These are phyloP conservation scores for Philotrypesis tridentata DNA, from an alignment of 1,140 invertebrate genomes.

Conservation along the genomic window DNA sequence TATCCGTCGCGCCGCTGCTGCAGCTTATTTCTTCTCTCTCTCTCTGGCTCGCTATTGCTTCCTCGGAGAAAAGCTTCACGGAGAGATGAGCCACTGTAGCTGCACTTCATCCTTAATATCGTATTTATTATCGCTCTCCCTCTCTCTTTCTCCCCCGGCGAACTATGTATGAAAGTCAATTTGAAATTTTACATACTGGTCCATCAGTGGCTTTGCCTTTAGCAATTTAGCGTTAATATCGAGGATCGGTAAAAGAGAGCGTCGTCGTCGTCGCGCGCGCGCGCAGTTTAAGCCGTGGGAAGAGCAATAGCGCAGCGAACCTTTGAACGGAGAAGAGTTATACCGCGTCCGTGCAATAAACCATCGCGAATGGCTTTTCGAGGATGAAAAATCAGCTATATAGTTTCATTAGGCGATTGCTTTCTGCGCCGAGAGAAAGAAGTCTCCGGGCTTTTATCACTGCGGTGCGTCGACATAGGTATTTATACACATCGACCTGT, in stretches of 20 bases:
- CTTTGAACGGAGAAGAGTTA: not conserved
- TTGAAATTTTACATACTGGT: not conserved
- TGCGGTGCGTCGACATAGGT: not conserved
- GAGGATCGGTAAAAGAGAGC: not conserved
- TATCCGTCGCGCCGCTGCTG: conserved; percentile 56
- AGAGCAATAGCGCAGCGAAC: not conserved
- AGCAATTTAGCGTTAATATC: conserved; percentile 16
- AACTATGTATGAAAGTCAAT: not conserved
- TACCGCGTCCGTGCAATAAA: not conserved
- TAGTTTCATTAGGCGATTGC: conserved; percentile 53
- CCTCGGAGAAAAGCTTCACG: not conserved
- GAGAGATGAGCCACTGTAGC: not conserved
- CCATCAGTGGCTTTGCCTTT: not conserved
- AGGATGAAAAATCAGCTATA: conserved; percentile 49
- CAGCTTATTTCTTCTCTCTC: conserved; percentile 44
- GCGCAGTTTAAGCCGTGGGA: not conserved
- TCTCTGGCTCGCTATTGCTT: not conserved
- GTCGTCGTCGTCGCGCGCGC: not conserved
- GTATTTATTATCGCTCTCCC: not conserved
- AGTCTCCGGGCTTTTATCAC: conserved; percentile 47
- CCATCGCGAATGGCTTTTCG: conserved; percentile 6
- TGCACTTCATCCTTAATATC: not conserved
- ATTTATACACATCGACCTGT: not conserved
- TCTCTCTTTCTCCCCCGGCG: not conserved
- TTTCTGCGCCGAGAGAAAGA: not conserved